phyloP scores from a whole-genome alignment of 2,888 invertebrate genomes.

The Ecdyonurus torrentis region DNA sequence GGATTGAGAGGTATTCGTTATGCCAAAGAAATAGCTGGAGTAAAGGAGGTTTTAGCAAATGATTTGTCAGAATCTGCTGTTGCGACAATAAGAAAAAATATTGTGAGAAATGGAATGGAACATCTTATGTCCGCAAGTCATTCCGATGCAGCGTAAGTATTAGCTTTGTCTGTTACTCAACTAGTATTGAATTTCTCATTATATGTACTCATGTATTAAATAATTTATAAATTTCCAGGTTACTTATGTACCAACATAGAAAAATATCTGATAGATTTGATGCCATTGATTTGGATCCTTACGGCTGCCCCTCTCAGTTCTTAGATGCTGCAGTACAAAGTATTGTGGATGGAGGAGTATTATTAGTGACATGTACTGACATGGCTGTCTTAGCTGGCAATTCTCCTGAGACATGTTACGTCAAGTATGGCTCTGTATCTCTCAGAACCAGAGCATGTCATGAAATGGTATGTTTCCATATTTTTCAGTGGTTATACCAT shows the following conservation, averaged over 20 bases:
- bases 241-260: conserved; percentile 69
- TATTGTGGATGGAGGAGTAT: conserved; percentile 62
- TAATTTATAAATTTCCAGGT: no score
- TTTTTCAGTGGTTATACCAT: no score
- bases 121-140: conserved; percentile 56
- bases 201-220: no score
- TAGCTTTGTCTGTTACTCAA: not conserved
- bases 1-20: conserved; percentile 92
- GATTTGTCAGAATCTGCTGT: conserved; percentile 77
- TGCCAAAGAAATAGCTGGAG: conserved; percentile 79
- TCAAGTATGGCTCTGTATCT: conserved; percentile 86
- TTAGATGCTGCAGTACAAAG: conserved; percentile 77
- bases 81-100: conserved; percentile 67
- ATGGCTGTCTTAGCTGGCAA: conserved; percentile 94
- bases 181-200: not conserved
- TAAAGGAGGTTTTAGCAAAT: conserved; percentile 73
- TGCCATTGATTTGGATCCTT: conserved; percentile 92
- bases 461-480: conserved; percentile 61
- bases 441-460: conserved; percentile 76
- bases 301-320: conserved; percentile 87
- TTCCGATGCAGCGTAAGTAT: conserved; percentile 75
- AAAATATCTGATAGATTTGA: conserved; percentile 52
- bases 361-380: conserved; percentile 94
- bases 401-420: conserved; percentile 79
- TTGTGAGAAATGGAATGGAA: conserved; percentile 54